phyloP scores from a whole-genome alignment of 2,113 vertebrate genomes.

The Megaleporinus macrocephalus region DNA sequence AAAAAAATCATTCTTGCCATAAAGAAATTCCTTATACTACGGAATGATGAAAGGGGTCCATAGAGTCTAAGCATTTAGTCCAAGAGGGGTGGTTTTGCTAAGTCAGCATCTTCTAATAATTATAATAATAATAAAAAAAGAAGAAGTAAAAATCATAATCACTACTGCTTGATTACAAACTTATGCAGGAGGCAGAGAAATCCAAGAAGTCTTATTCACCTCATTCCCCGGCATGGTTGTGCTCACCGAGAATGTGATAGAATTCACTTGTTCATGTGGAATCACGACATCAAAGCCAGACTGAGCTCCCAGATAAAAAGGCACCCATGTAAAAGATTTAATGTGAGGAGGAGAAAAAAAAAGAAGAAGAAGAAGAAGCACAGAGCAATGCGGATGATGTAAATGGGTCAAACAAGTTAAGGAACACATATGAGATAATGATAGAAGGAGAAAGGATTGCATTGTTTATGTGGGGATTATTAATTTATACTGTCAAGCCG shows the following conservation, averaged over 20 bases:
- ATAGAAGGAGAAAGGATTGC: not conserved
- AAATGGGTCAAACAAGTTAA: slow-evolving; percentile 50
- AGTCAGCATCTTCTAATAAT: too few species aligned
- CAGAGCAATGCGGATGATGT: slow-evolving; percentile 34
- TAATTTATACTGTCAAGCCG: not conserved
- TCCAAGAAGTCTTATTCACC: too few species aligned
- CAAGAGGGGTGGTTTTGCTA: too few species aligned
- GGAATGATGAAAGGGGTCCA: too few species aligned
- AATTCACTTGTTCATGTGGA: slow-evolving; percentile 56
- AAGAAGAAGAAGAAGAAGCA: too few species aligned
- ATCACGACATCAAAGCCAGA: slow-evolving; percentile 54
- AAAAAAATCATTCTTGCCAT: too few species aligned
- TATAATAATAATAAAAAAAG: too few species aligned
- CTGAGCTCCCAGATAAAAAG: slow-evolving; percentile 49
- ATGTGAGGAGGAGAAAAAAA: slow-evolving; percentile 55
- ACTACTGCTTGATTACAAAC: too few species aligned
- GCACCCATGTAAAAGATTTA: slow-evolving; percentile 56
- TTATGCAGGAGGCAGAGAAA: too few species aligned
- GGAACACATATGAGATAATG: not conserved
- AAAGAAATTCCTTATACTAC: too few species aligned
- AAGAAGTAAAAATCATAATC: too few species aligned
- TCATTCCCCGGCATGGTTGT: not conserved
- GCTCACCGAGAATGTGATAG: slow-evolving; percentile 4
- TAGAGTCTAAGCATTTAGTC: too few species aligned
- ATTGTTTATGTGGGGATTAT: not conserved